Evolutionary conservation across 1,140 invertebrate species (phyloP).

Genomic region (Drosophila asahinai): DNA sequence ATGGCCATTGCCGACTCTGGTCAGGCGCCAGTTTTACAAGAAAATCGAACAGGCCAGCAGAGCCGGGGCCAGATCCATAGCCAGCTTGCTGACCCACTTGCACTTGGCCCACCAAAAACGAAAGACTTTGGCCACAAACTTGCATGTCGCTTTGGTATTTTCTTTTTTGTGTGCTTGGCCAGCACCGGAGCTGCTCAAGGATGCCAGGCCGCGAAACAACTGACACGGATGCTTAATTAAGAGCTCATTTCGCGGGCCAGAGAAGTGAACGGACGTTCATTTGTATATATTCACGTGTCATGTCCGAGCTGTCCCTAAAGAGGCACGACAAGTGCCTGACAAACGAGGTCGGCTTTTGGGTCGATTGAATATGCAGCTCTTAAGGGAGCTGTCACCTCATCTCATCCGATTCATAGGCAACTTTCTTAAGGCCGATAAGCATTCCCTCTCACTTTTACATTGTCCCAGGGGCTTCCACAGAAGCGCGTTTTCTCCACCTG

Average conservation of each 20-base stretch:
- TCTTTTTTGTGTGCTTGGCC: constrained; percentile 33
- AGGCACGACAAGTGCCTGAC: constrained; percentile 41
- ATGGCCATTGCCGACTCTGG: constrained; percentile 40
- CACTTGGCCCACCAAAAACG: constrained; percentile 56
- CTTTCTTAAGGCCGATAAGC: constrained; percentile 41
- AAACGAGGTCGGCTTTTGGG: constrained; percentile 21
- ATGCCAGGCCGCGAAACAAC: constrained; percentile 54
- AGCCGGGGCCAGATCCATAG: neutral
- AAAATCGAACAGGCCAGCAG: constrained; percentile 56
- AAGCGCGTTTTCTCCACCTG: constrained; percentile 33
- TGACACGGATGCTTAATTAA: constrained; percentile 79
- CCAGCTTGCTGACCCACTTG: constrained; percentile 61
- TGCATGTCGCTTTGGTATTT: constrained; percentile 52
- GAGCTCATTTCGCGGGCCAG: constrained; percentile 66
- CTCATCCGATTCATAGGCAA: constrained; percentile 25
- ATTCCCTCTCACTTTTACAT: constrained; percentile 63
- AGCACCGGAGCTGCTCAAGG: constrained; percentile 41
- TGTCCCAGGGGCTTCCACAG: constrained; percentile 21
- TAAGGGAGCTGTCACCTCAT: constrained; percentile 17
- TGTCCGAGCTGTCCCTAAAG: constrained; percentile 39
- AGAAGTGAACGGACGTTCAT: constrained; percentile 54
- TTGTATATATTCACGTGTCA: constrained; percentile 47
- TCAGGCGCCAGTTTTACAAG: constrained; percentile 61
- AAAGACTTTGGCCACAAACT: constrained; percentile 74
- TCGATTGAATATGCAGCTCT: constrained; percentile 35